Evolutionary conservation across 2,888 invertebrate genomes (phyloP).

Genomic region (Drosophila koepferae): DNA sequence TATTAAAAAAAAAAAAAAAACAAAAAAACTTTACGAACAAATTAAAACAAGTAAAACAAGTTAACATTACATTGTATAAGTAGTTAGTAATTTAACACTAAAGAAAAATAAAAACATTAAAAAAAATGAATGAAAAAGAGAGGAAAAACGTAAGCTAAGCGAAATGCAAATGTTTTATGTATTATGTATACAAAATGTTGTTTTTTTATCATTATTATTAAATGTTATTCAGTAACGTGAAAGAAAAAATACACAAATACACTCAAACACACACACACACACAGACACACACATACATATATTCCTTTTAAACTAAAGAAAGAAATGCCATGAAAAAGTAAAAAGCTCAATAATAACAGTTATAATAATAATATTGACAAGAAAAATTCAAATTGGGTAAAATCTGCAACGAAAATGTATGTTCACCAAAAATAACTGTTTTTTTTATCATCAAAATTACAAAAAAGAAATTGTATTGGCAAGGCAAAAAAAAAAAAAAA

Average conservation of each 20-base stretch:
- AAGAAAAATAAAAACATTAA: slow-evolving; percentile 29
- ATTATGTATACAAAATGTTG: slow-evolving; percentile 71
- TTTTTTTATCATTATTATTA: slow-evolving; percentile 61
- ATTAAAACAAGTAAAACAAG: slow-evolving; percentile 84
- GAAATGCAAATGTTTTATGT: slow-evolving; percentile 52
- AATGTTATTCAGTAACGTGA: slow-evolving; percentile 68
- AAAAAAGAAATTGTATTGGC: slow-evolving; percentile 23
- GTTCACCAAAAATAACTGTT: slow-evolving; percentile 25
- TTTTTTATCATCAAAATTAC: slow-evolving; percentile 17
- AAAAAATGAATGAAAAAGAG: neutral
- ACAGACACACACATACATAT: slow-evolving; percentile 33
- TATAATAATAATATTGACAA: slow-evolving; percentile 19
- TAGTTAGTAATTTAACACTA: slow-evolving; percentile 84
- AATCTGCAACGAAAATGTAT: slow-evolving; percentile 31
- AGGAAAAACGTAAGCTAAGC: slow-evolving; percentile 44
- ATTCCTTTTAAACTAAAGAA: slow-evolving; percentile 58
- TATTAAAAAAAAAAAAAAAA: slow-evolving; percentile 38
- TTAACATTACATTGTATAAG: slow-evolving; percentile 85
- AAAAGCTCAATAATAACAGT: slow-evolving; percentile 10
- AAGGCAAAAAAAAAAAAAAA: slow-evolving; percentile 34
- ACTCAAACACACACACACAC: slow-evolving; percentile 12
- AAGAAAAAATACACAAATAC: slow-evolving; percentile 7
- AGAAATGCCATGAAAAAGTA: slow-evolving; percentile 33
- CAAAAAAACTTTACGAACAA: slow-evolving; percentile 79
- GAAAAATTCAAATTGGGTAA: slow-evolving; percentile 23